A percentile compares a stretch with the other conserved stretches of the same genome.
phyloP scores from a whole-genome alignment of 2,797 vertebrate genomes.

The Mormyrops boulengeri region DNA sequence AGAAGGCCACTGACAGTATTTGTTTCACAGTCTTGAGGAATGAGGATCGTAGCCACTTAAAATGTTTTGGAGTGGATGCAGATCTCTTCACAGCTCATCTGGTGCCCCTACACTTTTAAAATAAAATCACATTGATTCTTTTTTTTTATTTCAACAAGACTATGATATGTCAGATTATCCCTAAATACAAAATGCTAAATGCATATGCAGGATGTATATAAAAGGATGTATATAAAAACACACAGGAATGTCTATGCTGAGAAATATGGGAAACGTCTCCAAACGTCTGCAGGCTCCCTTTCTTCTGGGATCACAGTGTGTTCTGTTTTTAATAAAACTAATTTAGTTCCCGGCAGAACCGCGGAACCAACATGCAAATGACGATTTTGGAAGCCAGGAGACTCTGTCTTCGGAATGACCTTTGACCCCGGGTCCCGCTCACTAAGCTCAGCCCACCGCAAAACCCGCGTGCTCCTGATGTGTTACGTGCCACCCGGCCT shows the following conservation, averaged over 20 bases:
- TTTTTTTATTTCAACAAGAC: background rate
- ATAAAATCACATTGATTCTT: background rate
- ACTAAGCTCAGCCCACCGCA: background rate
- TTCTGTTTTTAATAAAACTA: background rate
- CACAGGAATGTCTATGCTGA: background rate
- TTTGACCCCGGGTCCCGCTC: background rate
- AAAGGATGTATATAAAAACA: too few species aligned
- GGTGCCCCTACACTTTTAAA: background rate
- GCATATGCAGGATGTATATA: background rate
- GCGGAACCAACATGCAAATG: background rate
- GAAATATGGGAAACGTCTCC: background rate
- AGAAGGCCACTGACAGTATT: background rate
- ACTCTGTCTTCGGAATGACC: background rate
- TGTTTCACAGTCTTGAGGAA: background rate
- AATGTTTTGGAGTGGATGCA: background rate
- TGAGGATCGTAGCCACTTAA: background rate
- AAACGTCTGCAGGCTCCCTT: background rate
- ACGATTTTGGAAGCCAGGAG: background rate
- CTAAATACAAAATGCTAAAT: background rate
- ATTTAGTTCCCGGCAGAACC: background rate
- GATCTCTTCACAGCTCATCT: background rate
- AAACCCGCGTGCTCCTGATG: conserved; percentile 34
- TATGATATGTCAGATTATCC: background rate
- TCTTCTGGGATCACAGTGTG: background rate
- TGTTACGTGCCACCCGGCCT: conserved; percentile 39